phyloP scores from a whole-genome alignment of 2,113 vertebrate genomes.

The Sinocyclocheilus grahami region DNA sequence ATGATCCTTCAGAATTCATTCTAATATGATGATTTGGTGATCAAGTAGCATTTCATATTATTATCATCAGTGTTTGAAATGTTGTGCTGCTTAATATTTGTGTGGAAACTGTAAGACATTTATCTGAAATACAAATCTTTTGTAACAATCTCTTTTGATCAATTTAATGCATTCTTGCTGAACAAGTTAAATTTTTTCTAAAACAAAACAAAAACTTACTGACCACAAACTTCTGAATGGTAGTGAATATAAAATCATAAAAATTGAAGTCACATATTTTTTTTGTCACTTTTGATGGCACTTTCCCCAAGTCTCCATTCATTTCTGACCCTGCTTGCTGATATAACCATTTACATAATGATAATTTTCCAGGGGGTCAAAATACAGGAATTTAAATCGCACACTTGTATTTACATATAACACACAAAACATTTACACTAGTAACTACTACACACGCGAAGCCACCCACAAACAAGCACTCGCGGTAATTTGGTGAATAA shows the following conservation, averaged over 20 bases:
- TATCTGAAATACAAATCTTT: background rate
- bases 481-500: background rate
- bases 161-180: background rate
- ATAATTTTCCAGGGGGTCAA: background rate
- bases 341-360: slow-evolving; percentile 5
- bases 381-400: background rate
- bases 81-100: background rate
- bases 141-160: background rate
- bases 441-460: background rate
- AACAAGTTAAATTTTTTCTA: background rate
- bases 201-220: background rate
- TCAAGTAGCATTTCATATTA: background rate
- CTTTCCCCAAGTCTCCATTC: background rate
- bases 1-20: background rate
- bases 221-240: too few relatives aligned
- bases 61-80: background rate
- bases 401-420: background rate
- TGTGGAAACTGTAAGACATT: background rate
- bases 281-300: background rate
- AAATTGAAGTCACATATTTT: background rate
- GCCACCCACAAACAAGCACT: slow-evolving; percentile 19
- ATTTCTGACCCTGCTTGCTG: slow-evolving; percentile 17
- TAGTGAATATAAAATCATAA: background rate
- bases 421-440: slow-evolving; percentile 24
- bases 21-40: background rate